These are phyloP conservation scores for Corapipo altera DNA, from an alignment of 2,113 vertebrate species.

Conservation along the genomic window DNA sequence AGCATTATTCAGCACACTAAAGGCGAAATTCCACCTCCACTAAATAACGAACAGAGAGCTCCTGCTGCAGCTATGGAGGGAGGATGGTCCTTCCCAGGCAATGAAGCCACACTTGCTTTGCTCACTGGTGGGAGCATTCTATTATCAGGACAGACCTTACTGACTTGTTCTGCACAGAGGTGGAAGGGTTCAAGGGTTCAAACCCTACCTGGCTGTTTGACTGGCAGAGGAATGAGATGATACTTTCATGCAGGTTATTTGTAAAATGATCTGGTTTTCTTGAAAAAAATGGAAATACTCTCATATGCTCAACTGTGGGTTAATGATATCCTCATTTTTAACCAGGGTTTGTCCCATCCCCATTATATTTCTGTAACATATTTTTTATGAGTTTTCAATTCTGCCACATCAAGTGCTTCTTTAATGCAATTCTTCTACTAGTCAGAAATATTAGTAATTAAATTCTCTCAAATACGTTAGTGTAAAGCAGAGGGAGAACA, in stretches of 20 bases:
- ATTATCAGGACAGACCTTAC: not conserved
- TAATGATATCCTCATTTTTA: conserved; percentile 41
- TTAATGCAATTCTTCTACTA: conserved; percentile 71
- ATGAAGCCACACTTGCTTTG: fast-evolving
- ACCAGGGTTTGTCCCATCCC: not conserved
- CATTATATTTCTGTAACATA: conserved; percentile 26
- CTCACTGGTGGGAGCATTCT: not conserved
- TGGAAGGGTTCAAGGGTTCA: not conserved
- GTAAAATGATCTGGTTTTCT: not conserved
- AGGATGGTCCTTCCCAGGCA: not conserved
- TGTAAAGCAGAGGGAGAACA: conserved; percentile 71
- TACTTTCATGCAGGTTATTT: not conserved
- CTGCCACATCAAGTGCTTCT: conserved; percentile 50
- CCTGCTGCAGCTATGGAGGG: not conserved
- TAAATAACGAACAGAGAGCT: not conserved
- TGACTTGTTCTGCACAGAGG: not conserved
- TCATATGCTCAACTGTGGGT: not conserved
- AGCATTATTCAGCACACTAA: not conserved
- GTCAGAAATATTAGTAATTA: conserved; percentile 78
- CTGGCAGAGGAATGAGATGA: not conserved
- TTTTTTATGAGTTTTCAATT: conserved; percentile 18
- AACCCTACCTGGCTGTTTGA: not conserved
- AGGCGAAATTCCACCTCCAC: not conserved
- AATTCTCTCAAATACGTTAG: conserved; percentile 62
- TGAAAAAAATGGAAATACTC: not conserved